Evolutionary conservation across 2,888 invertebrate genomes (phyloP).

Genomic region (Papilio protenor): DNA sequence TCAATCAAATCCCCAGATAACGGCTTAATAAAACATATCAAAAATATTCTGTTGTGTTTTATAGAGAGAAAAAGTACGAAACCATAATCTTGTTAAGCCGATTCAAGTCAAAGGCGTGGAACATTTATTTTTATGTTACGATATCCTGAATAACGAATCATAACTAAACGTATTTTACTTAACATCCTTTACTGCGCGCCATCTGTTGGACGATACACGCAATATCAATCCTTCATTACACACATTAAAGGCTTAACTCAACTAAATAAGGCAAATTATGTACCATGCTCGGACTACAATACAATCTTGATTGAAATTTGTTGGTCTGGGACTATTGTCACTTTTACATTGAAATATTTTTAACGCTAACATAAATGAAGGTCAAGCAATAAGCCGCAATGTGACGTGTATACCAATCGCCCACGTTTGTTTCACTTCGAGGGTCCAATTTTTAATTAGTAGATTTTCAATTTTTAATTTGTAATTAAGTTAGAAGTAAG

Average conservation of each 20-base stretch:
- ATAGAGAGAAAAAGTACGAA: not conserved
- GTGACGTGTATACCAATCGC: not conserved
- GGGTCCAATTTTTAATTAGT: not conserved
- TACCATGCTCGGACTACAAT: slow-evolving; percentile 27
- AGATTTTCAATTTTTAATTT: not conserved
- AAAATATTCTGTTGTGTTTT: not conserved
- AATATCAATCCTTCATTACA: slow-evolving; percentile 31
- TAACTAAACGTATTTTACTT: slow-evolving; percentile 27
- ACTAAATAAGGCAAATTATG: slow-evolving; percentile 12
- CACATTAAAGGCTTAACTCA: slow-evolving; percentile 18
- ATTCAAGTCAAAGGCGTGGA: not conserved
- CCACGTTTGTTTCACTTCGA: not conserved
- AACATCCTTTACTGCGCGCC: slow-evolving; percentile 7
- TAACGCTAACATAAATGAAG: not conserved
- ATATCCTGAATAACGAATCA: slow-evolving; percentile 22
- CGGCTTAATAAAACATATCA: not conserved
- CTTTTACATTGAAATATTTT: not conserved
- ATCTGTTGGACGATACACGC: not conserved
- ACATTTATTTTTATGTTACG: slow-evolving; percentile 25
- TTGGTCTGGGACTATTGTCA: slow-evolving; percentile 12
- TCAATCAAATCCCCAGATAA: not conserved
- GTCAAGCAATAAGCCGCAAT: slow-evolving; percentile 18
- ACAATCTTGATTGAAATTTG: slow-evolving; percentile 43
- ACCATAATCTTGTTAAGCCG: not conserved
- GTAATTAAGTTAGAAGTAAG: not conserved